Conservation (phyloP, 2,113 vertebrate species). For the Thymallus thymallus region DNA sequence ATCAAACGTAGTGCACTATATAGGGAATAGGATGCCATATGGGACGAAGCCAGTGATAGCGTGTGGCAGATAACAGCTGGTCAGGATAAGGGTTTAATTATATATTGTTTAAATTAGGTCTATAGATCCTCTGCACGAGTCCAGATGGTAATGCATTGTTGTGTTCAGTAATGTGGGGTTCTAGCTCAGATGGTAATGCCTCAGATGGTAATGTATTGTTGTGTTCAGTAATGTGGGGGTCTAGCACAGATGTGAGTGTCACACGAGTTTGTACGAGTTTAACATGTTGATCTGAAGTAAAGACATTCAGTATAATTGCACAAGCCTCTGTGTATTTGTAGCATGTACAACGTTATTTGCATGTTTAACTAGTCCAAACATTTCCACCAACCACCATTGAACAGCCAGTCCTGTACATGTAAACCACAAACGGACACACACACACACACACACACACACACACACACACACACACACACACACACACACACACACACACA, state of each 20-base stretch:
- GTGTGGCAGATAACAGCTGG: conserved; percentile 76
- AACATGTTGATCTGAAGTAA: too few relatives aligned
- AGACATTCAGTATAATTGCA: too few relatives aligned
- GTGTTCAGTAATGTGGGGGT: too few relatives aligned
- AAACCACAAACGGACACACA: background rate
- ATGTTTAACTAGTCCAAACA: conserved; percentile 54
- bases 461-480: background rate
- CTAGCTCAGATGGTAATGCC: conserved; percentile 57
- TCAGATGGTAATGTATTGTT: conserved; percentile 60
- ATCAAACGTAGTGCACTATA: too few relatives aligned
- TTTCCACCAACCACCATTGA: conserved; percentile 50
- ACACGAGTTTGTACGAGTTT: conserved; percentile 26
- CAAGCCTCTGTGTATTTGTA: too few relatives aligned
- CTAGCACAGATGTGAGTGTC: conserved; percentile 18
- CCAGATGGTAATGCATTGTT: conserved; percentile 60
- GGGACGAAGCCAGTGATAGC: conserved; percentile 68
- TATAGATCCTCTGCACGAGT: conserved; percentile 49
- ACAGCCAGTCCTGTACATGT: conserved; percentile 32
- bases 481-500: too few relatives aligned
- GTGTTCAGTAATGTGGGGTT: too few relatives aligned
- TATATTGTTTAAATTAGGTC: conserved; percentile 57
- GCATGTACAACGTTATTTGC: conserved; percentile 20
- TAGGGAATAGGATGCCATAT: conserved; percentile 34
- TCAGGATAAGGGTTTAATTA: conserved; percentile 54
- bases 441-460: too few relatives aligned